These are phyloP conservation scores for Terebella lapidaria DNA, from an alignment of 2,888 invertebrate genomes.

Conservation along the genomic window DNA sequence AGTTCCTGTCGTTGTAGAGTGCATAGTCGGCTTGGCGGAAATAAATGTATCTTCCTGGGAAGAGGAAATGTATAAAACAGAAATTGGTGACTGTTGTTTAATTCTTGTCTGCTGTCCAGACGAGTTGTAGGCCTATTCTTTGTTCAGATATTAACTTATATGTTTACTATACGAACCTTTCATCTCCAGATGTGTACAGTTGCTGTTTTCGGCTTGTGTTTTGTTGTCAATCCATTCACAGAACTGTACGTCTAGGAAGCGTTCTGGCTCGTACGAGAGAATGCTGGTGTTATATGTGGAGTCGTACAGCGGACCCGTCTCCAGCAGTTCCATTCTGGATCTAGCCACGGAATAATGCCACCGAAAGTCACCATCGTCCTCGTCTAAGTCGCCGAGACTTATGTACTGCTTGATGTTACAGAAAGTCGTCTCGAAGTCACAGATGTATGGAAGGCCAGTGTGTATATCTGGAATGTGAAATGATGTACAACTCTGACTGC, in stretches of 20 bases:
- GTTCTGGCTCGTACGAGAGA: too few species aligned
- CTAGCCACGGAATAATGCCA: background rate
- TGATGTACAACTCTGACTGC: too few species aligned
- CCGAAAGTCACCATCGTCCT: background rate
- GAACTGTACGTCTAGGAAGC: too few species aligned
- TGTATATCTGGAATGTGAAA: background rate
- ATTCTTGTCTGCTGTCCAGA: too few species aligned
- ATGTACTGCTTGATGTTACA: background rate
- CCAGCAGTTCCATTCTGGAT: background rate
- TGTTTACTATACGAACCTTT: too few species aligned
- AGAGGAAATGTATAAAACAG: too few species aligned
- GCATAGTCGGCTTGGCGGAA: background rate
- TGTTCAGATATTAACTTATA: too few species aligned
- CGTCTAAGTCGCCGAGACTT: background rate
- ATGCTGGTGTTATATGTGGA: background rate
- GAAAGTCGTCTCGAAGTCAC: background rate
- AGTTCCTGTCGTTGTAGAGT: background rate
- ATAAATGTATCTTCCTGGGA: background rate
- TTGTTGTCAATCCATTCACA: too few species aligned
- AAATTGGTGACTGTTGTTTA: too few species aligned
- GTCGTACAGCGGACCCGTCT: background rate
- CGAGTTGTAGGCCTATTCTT: too few species aligned
- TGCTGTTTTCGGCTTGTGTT: too few species aligned
- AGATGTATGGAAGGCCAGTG: background rate
- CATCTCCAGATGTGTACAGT: too few species aligned